Base-by-base conservation (phyloP, 2,888 invertebrate genomes). In the Andrena camellia region DNA sequence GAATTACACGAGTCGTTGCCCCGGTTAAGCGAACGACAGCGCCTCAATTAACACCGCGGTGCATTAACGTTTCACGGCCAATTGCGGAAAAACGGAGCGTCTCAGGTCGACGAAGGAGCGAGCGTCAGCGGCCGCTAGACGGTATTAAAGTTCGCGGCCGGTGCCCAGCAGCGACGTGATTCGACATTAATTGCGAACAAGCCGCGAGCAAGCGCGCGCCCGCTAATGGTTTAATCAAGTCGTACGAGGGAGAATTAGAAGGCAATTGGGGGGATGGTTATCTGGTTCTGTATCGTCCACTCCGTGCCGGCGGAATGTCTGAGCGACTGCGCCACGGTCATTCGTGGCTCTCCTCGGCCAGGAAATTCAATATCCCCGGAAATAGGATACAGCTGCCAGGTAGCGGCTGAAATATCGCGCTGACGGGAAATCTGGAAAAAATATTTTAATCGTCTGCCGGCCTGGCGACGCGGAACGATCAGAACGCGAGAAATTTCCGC, bases 211-310 rank as follows among this genome's bases (percentile, higher is more conserved):
- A 81, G 74, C 74, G 60, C 67, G 52, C 69, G 66, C 42, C 73
- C 59, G 70, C 67, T 89, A 86, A 90, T 88, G 86, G 85, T 87
- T 90, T 88, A 90, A 89, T 90, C 86, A 85, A 90, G 84, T 74
- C 72, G 35, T 71, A n/a, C 42, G 60, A 63, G 69, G 60, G 82
- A 75, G 83, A 85, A 85, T 86, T 86, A 83, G 68, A 78, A 54
- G 68, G 73, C 67, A 71, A 73, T 83, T 80, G 79, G 60, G 64
- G 60, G 67, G 70, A 66, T 23, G 50, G 57, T 26, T 42, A 29
- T 42, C 57, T 59, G 72, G 59, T 81, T 83, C 83, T 76, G 72
- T 73, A 64, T 64, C 54, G 23, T 78, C 68, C 20, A 17, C 42
- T 42, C 57, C 57, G 54, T 42, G 6, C 33, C 13, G 17, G 23